A percentile compares a stretch with the other conserved stretches of the same genome.
Conservation (phyloP, 2,113 vertebrate species). For the Lasiurus cinereus region DNA sequence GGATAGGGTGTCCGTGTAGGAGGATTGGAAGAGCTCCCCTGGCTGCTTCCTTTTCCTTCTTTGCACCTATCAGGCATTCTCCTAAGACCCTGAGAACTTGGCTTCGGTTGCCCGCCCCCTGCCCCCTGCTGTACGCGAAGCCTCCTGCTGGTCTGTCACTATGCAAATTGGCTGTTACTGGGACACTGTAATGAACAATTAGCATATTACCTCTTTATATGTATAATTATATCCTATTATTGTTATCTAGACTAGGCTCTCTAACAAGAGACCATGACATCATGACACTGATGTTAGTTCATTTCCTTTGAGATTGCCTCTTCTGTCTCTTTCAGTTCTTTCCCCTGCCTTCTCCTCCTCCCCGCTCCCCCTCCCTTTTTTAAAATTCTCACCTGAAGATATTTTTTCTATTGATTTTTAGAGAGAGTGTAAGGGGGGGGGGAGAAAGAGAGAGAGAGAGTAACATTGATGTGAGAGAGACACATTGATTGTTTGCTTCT, state of each 20-base stretch:
- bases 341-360: neutral
- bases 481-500: neutral
- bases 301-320: neutral
- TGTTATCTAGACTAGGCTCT: neutral
- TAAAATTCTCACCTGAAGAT: neutral
- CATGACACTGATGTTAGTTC: neutral
- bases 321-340: neutral
- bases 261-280: neutral
- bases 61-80: too few species aligned
- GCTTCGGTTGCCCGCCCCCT: too few species aligned
- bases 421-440: neutral
- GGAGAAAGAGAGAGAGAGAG: neutral
- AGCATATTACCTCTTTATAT: too few species aligned
- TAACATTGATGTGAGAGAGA: neutral
- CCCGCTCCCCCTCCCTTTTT: neutral
- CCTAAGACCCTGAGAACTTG: too few species aligned
- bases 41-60: too few species aligned
- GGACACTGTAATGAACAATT: too few species aligned
- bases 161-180: too few species aligned
- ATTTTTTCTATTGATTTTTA: neutral
- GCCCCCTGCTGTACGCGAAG: too few species aligned
- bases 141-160: too few species aligned
- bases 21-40: too few species aligned
- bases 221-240: neutral
- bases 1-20: too few species aligned